phyloP scores from a whole-genome alignment of 2,113 vertebrate species.

The Aviceda subcristata region DNA sequence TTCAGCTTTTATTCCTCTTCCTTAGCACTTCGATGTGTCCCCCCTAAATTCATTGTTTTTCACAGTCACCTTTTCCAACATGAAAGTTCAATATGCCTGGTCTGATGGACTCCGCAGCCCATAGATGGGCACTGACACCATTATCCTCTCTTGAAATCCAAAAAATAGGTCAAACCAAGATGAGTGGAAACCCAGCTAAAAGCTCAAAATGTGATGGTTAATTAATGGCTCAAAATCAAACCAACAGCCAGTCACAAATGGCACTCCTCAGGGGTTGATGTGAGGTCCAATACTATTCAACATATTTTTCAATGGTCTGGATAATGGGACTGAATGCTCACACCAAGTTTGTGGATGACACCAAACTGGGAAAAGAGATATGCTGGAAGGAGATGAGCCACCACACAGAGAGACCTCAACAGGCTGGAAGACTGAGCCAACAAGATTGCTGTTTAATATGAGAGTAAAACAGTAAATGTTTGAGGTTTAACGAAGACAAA shows the following conservation, averaged over 20 bases:
- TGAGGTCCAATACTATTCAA: neutral
- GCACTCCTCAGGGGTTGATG: neutral
- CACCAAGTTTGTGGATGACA: neutral
- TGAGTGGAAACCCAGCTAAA: neutral
- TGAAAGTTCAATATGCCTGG: neutral
- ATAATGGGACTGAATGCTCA: neutral
- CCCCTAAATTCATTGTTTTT: neutral
- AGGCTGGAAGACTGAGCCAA: neutral
- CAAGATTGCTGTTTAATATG: neutral
- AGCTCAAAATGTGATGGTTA: neutral
- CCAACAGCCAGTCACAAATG: neutral
- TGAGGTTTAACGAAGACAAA: constrained; percentile 9
- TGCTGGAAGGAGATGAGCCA: neutral
- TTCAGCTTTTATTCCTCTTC: neutral
- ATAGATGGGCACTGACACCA: neutral
- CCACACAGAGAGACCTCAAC: neutral
- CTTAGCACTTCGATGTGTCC: neutral
- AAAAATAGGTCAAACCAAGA: neutral
- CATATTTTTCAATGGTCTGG: neutral
- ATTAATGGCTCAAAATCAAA: neutral
- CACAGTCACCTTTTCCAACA: neutral
- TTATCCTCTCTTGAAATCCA: neutral
- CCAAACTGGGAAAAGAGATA: neutral
- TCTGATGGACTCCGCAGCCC: neutral
- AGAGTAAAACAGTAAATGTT: constrained; percentile 2